Conservation (phyloP, 2,113 vertebrate species). For the Xenus cinereus region DNA sequence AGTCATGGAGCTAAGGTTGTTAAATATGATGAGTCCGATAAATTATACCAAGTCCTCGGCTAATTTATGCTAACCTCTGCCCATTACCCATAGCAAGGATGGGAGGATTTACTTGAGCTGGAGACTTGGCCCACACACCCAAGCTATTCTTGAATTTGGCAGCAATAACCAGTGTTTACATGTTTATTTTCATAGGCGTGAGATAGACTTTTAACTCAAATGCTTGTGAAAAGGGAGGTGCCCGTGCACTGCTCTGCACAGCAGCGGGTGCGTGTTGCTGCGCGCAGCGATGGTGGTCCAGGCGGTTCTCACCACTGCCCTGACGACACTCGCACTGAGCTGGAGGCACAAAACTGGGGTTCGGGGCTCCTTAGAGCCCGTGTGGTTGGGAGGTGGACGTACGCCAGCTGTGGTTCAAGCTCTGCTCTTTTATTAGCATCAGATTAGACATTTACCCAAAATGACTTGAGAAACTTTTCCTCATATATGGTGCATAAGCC, state of each 20-base stretch:
- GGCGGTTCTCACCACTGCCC: neutral
- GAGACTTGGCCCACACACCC: neutral
- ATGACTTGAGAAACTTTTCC: neutral
- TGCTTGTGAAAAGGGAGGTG: neutral
- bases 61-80: neutral
- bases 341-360: neutral
- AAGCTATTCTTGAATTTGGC: neutral
- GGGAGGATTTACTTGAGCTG: neutral
- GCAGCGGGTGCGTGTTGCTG: accelerated
- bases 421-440: neutral
- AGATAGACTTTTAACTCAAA: neutral
- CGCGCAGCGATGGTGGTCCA: neutral
- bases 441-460: neutral
- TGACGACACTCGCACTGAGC: accelerated
- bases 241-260: neutral
- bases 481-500: neutral
- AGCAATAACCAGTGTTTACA: neutral
- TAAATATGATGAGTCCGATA: neutral
- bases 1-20: neutral
- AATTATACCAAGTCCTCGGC: neutral
- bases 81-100: neutral
- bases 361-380: neutral
- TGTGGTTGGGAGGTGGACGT: neutral
- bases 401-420: neutral
- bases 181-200: neutral